Evolutionary conservation across 2,797 vertebrate genomes (phyloP), one percentile per base, ranked within the genome.

Genomic region (Eulemur coronatus): DNA sequence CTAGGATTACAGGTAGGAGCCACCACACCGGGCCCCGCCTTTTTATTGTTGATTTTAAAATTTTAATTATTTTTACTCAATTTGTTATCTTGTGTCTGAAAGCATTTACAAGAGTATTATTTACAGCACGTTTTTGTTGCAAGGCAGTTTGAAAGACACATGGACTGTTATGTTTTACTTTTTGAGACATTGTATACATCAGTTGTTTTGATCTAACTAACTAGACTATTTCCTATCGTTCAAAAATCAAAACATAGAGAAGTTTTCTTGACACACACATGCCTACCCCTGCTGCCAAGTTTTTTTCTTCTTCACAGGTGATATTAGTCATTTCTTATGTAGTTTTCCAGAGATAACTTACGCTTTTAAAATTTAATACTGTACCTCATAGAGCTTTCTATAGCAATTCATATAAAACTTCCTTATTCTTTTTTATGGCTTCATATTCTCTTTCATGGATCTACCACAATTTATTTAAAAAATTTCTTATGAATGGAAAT

Each of bases 181-280:
- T 96, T 95, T 61, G 30, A 78, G 46, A 2, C 8, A 17, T 87
- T n/a, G 7, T 73, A 28, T 3, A 20, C 46, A 89, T 88, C 26
- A 76, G 7, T 86, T 86, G 70, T 88, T 96, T 95, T 91, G n/a
- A 78, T 73, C 30, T 93, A 93, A 75, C 10, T 88, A n/a, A 78
- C 20, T 17, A 81, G 63, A 88, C 18, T 95, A 30, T 93, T 94
- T 94, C 80, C 13, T 69, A 41, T 73, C 84, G 63, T 52, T 94
- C 57, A 92, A 88, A 84, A 96, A 78, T 87, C 41, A 91, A 90
- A 95, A 55, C 46, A 38, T 33, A 9, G 22, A 76, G 30, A n/a
- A 59, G 13, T 84, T 94, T 88, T 88, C 41, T 86, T 35, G 28
- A 88, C 33, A 35, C 24, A 4, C 20, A 35, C 22, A 33, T 7